Percentiles rank a stretch among this genome's conserved stretches.
Evolutionary conservation across 2,113 vertebrate genomes (phyloP).

Genomic region (Callithrix jacchus): DNA sequence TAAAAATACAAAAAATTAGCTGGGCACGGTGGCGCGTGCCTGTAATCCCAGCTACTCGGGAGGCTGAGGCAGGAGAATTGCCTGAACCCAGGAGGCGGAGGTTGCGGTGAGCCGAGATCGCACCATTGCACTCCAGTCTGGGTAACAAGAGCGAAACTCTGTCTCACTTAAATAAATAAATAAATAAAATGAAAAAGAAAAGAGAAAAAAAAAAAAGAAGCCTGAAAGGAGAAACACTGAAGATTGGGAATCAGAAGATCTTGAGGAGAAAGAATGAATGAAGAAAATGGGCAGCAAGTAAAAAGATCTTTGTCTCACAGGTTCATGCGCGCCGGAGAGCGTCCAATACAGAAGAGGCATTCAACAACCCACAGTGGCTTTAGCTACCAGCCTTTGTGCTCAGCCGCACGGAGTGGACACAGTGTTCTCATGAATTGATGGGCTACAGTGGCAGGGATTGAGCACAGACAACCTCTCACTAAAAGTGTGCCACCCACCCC

Average conservation of each 20-base stretch:
- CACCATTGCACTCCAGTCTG: no score
- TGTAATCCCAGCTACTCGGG: no score
- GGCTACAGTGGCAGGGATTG: fast-evolving
- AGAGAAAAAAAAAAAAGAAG: no score
- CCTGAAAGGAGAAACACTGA: not conserved
- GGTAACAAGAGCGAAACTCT: no score
- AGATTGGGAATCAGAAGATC: no score
- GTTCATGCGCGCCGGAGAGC: not conserved
- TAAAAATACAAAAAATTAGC: no score
- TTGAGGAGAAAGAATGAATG: not conserved
- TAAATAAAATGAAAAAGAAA: no score
- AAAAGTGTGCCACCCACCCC: fast-evolving
- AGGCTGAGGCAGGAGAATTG: no score
- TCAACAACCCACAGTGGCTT: not conserved
- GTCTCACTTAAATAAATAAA: no score
- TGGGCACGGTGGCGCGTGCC: no score
- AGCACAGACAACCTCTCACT: fast-evolving
- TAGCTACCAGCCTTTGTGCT: not conserved
- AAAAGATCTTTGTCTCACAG: not conserved
- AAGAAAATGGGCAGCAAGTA: not conserved
- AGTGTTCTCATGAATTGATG: fast-evolving
- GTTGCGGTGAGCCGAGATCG: no score
- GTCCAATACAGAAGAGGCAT: fast-evolving
- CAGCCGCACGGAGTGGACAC: not conserved
- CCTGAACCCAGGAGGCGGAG: no score